These are phyloP conservation scores for Chelonus insularis DNA, from an alignment of 1,140 invertebrate species.

Conservation along the genomic window DNA sequence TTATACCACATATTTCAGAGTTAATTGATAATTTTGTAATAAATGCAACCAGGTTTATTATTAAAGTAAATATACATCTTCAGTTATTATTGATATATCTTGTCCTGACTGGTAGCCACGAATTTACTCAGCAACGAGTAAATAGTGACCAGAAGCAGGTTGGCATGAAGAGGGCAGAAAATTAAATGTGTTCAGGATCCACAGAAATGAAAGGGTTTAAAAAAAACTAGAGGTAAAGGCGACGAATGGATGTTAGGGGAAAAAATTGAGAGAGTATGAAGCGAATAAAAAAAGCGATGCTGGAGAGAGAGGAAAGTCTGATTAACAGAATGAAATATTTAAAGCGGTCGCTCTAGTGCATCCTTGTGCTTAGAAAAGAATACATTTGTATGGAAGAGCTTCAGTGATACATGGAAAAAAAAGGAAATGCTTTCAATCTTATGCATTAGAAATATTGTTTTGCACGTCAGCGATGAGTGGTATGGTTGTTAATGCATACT, in stretches of 20 bases:
- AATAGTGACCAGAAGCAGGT: slow-evolving; percentile 4
- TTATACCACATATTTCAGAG: too few relatives aligned
- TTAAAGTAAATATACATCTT: too few relatives aligned
- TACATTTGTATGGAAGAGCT: slow-evolving; percentile 12
- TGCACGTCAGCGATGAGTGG: not conserved
- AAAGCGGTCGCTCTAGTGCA: slow-evolving; percentile 16
- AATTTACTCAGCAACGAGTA: not conserved
- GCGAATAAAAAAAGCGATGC: slow-evolving; percentile 12
- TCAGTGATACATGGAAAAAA: not conserved
- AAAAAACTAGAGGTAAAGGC: slow-evolving; percentile 2
- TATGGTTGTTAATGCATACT: slow-evolving; percentile 1
- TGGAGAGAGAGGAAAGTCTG: slow-evolving; percentile 20
- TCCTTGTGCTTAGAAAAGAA: slow-evolving; percentile 4
- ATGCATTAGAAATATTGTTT: slow-evolving; percentile 17
- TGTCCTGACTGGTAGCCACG: too few relatives aligned
- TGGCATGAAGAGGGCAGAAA: slow-evolving; percentile 1
- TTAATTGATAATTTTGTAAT: too few relatives aligned
- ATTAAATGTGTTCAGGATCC: slow-evolving; percentile 26
- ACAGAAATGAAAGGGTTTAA: slow-evolving; percentile 7
- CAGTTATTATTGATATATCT: too few relatives aligned
- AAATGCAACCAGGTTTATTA: too few relatives aligned
- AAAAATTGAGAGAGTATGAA: slow-evolving; percentile 3
- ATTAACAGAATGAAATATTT: slow-evolving; percentile 34
- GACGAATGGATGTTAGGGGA: not conserved
- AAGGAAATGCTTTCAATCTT: slow-evolving; percentile 3